phyloP scores from a whole-genome alignment of 2,797 vertebrate species.

The Neosilurus mollespiculum region DNA sequence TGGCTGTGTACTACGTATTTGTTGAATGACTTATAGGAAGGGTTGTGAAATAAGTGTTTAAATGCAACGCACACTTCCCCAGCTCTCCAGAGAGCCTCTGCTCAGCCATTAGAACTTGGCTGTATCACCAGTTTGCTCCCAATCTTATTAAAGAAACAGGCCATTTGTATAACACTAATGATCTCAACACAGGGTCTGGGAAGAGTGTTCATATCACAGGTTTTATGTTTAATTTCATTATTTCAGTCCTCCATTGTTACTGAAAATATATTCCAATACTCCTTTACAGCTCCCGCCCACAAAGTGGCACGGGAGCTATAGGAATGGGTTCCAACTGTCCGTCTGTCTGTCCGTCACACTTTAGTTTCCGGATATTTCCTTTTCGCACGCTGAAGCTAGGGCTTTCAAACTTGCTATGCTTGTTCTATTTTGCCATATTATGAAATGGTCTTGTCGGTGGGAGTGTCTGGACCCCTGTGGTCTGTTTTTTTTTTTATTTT shows the following conservation, averaged over 20 bases:
- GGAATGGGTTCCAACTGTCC: too few relatives aligned
- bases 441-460: too few relatives aligned
- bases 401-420: too few relatives aligned
- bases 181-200: slow-evolving; percentile 7
- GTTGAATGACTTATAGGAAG: slow-evolving; percentile 1
- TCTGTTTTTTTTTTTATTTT: too few relatives aligned
- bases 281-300: not conserved
- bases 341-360: too few relatives aligned
- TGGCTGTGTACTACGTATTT: slow-evolving; percentile 1
- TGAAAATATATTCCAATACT: not conserved
- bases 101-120: slow-evolving; percentile 28
- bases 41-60: slow-evolving; percentile 35
- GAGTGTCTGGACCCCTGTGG: too few relatives aligned
- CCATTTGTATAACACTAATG: slow-evolving; percentile 45
- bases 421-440: too few relatives aligned
- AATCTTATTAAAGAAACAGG: slow-evolving; percentile 38
- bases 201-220: not conserved
- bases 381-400: too few relatives aligned
- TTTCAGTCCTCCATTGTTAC: not conserved
- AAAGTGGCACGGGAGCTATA: too few relatives aligned
- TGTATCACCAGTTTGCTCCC: slow-evolving; percentile 27
- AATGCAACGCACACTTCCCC: slow-evolving; percentile 27
- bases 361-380: too few relatives aligned
- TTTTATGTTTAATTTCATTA: slow-evolving; percentile 7
- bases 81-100: slow-evolving; percentile 36